phyloP scores from a whole-genome alignment of 2,888 invertebrate genomes.

The Papilio gigon region DNA sequence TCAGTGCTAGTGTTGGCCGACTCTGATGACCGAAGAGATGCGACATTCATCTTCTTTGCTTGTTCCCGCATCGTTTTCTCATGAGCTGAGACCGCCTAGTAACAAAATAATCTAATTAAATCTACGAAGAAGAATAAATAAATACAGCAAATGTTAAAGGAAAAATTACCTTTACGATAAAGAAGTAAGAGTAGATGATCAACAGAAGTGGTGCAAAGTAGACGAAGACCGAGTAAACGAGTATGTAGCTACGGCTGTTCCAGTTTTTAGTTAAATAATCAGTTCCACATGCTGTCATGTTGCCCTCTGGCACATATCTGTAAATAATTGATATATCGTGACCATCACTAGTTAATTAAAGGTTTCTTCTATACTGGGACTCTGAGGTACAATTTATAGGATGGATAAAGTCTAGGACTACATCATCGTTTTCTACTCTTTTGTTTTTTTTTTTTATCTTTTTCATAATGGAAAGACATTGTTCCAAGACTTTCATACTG shows the following conservation, averaged over 20 bases:
- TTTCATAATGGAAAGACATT: no score
- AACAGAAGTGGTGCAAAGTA: conserved; percentile 89
- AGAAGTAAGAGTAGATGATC: conserved; percentile 94
- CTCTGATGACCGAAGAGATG: conserved; percentile 87
- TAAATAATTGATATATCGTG: no score
- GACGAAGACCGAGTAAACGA: conserved; percentile 88
- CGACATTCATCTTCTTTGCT: conserved; percentile 93
- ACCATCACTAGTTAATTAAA: no score
- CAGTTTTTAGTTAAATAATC: conserved; percentile 90
- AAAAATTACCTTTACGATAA: conserved; percentile 87
- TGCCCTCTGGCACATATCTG: conserved; percentile 96
- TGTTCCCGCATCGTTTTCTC: conserved; percentile 90
- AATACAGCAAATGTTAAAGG: neutral
- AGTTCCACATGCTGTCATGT: conserved; percentile 96
- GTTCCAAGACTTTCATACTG: no score
- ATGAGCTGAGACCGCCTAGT: conserved; percentile 86
- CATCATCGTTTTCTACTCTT: no score
- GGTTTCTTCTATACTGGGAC: no score
- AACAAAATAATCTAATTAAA: conserved; percentile 37
- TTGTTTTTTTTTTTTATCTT: no score
- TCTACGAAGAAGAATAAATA: neutral
- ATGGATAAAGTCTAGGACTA: no score
- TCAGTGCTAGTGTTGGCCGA: conserved; percentile 87
- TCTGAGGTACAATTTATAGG: no score
- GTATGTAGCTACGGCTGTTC: conserved; percentile 89